A percentile compares a stretch with the other conserved stretches of the same genome.
Conservation (phyloP, 2,113 vertebrate genomes). For the Meles meles region DNA sequence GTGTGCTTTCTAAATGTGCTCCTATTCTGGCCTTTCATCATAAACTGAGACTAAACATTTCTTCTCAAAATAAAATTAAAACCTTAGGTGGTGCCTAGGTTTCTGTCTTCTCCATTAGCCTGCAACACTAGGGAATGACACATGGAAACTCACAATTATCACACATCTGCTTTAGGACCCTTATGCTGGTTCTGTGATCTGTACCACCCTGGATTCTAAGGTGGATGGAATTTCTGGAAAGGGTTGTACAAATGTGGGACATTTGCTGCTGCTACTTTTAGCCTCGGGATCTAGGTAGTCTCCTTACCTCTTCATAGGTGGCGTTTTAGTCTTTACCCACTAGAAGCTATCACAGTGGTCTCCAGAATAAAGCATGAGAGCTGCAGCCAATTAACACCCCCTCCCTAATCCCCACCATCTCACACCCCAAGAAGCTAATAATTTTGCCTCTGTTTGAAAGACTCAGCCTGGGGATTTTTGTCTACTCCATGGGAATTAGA, state of each 20-base stretch:
- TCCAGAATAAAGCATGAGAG: neutral
- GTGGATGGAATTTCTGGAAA: neutral
- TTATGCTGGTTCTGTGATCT: neutral
- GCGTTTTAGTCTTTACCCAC: neutral
- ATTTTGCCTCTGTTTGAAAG: neutral
- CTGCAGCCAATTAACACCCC: neutral
- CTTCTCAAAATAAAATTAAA: constrained; percentile 3
- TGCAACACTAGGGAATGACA: neutral
- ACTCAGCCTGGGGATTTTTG: neutral
- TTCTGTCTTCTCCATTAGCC: neutral
- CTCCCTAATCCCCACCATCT: too few species aligned
- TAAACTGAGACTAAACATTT: neutral
- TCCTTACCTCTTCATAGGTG: neutral
- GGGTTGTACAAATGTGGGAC: neutral
- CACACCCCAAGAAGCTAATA: neutral
- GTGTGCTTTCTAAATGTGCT: neutral
- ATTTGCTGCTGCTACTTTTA: too few species aligned
- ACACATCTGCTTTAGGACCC: neutral
- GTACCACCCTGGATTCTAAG: neutral
- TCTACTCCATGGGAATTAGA: neutral
- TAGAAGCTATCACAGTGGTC: neutral
- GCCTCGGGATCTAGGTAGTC: neutral
- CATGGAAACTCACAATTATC: neutral
- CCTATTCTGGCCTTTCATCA: neutral
- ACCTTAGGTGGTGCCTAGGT: neutral